These are phyloP conservation scores for Cerastis leucographa DNA, from an alignment of 2,888 invertebrate species.

Conservation along the genomic window DNA sequence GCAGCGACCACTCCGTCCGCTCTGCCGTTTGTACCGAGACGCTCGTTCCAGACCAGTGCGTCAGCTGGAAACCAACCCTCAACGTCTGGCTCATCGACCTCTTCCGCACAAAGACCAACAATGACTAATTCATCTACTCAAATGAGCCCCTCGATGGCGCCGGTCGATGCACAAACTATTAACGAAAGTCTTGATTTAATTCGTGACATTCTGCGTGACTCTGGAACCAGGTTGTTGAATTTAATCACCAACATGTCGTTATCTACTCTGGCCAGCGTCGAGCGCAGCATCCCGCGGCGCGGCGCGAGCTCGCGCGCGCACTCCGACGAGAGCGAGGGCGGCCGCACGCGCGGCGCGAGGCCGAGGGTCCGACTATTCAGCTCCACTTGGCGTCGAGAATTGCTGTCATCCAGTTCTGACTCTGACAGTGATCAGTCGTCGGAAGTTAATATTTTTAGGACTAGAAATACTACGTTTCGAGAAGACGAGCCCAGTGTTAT, in stretches of 20 bases:
- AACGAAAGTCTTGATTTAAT: conserved; percentile 87
- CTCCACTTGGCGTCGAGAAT: conserved; percentile 74
- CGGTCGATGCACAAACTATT: conserved; percentile 85
- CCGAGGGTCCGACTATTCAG: conserved; percentile 77
- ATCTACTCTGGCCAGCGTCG: conserved; percentile 81
- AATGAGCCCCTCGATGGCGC: conserved; percentile 77
- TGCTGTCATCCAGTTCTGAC: conserved; percentile 84
- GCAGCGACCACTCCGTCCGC: conserved; percentile 52
- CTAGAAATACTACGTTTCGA: conserved; percentile 82
- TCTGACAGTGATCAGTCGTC: conserved; percentile 85
- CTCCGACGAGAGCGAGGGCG: conserved; percentile 77
- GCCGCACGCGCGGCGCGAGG: conserved; percentile 62
- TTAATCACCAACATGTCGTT: conserved; percentile 87
- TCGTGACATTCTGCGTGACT: conserved; percentile 87
- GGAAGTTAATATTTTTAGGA: conserved; percentile 85
- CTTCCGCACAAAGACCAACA: conserved; percentile 71
- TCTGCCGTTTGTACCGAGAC: conserved; percentile 50
- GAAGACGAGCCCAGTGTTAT: conserved; percentile 74
- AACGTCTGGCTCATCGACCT: conserved; percentile 67
- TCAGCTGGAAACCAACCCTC: conserved; percentile 65
- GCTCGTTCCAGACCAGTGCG: conserved; percentile 59
- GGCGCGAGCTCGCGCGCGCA: conserved; percentile 71
- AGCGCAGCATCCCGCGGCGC: conserved; percentile 75
- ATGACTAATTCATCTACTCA: conserved; percentile 80
- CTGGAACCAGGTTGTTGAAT: conserved; percentile 86